Percentiles rank a stretch among this genome's conserved stretches.
phyloP scores from a whole-genome alignment of 2,888 invertebrate species.

The Drosophila paramelanica region DNA sequence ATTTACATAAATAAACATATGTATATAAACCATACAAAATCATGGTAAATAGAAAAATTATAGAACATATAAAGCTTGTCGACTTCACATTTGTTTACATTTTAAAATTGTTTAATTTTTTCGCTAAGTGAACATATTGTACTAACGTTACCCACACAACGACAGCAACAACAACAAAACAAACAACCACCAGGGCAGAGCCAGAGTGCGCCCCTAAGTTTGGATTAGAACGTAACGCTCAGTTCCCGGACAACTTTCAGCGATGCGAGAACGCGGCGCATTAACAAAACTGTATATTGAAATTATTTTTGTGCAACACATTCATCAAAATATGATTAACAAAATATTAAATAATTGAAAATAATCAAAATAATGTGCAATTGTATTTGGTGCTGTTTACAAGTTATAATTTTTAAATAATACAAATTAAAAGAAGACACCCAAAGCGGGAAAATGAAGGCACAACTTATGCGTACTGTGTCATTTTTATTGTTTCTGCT shows the following conservation, averaged over 20 bases:
- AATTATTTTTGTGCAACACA: constrained; percentile 5
- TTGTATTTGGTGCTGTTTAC: constrained; percentile 1
- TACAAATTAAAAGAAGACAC: constrained; percentile 32
- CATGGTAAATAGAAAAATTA: too few relatives aligned
- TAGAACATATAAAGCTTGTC: too few relatives aligned
- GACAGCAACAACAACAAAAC: constrained; percentile 24
- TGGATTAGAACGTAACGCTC: constrained; percentile 68
- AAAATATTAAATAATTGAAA: background rate
- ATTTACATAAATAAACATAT: too few relatives aligned
- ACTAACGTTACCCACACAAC: constrained; percentile 16
- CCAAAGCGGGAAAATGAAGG: constrained; percentile 58
- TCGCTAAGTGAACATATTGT: constrained; percentile 11
- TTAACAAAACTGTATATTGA: background rate
- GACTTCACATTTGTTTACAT: too few relatives aligned
- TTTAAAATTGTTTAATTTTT: background rate
- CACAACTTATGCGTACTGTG: constrained; percentile 34
- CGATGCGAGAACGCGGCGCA: constrained; percentile 59
- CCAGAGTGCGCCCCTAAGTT: constrained; percentile 54
- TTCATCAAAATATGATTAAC: background rate
- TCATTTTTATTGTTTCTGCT: constrained; percentile 58
- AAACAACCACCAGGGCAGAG: constrained; percentile 56
- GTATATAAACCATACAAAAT: too few relatives aligned
- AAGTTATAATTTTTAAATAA: background rate
- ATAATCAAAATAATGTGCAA: constrained; percentile 11
- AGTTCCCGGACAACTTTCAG: constrained; percentile 78